Evolutionary conservation across 1,140 invertebrate genomes (phyloP), one percentile per base, ranked within the genome.

Genomic region (Pseudomyrmex dendroicus): DNA sequence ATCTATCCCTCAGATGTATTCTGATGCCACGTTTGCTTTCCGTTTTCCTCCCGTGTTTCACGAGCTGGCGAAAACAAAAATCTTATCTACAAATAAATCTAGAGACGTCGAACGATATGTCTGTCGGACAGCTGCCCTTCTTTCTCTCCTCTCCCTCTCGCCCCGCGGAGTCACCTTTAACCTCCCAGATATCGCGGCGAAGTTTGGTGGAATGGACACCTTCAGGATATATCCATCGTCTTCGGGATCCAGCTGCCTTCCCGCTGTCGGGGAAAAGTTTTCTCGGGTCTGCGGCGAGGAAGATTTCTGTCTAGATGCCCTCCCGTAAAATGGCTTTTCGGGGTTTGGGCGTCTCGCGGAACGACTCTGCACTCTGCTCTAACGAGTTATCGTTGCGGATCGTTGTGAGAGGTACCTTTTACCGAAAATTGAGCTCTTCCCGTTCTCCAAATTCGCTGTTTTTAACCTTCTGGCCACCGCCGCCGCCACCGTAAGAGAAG

Each of bases 251-350:
- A 20, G 22, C 56, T 59, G 57, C 17, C 67, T 68, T 67, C 20
- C 20, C 50, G 17, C 82, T 61, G 48, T 56, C 61, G 52, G 22
- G 20, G 56, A 73, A 89, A 89, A 86, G 63, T 89, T 89, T 88
- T 73, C 52, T 25, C 46, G 50, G 59, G 25, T 73, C 52, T 57
- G 70, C 50, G 83, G n/a, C 63, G 54, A 52, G 73, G 66, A 80
- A 66, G 78, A 83, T 77, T 78, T 70, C 83, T 68, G 77, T 61
- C 85, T 80, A 86, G 78, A 85, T 85, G 77, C 84, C 83, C 48
- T 87, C 59, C 73, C 78, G 80, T 68, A 82, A 86, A 88, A 89
- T 88, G 84, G 80, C 86, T 89, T 89, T 86, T 78, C 74, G 52
- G 52, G 86, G 72, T 83, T 86, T 59, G 63, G 68, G 73, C 56